A percentile compares a stretch with the other conserved stretches of the same genome.
Evolutionary conservation across 1,140 invertebrate genomes (phyloP).

Genomic region (Aricia agestis): DNA sequence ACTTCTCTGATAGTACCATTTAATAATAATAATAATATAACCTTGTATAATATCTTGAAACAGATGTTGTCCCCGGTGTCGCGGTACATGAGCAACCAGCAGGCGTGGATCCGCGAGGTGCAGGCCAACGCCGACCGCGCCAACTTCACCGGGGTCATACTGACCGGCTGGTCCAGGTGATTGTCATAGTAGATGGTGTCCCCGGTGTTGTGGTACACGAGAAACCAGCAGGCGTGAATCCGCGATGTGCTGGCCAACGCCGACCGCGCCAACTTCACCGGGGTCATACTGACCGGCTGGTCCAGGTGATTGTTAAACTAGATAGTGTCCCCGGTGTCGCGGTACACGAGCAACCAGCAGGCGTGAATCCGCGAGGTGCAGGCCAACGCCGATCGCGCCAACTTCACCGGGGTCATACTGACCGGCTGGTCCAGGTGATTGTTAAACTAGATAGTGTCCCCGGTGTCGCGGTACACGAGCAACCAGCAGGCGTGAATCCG

Average conservation of each 20-base stretch:
- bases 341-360: constrained; percentile 83
- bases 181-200: constrained; percentile 62
- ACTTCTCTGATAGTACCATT: too few species aligned
- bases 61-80: constrained; percentile 76
- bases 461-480: constrained; percentile 76
- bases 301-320: constrained; percentile 75
- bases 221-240: constrained; percentile 84
- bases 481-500: constrained; percentile 84
- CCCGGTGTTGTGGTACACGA: constrained; percentile 79
- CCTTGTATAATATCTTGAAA: too few species aligned
- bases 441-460: neutral
- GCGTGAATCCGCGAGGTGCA: constrained; percentile 79
- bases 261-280: constrained; percentile 76
- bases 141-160: constrained; percentile 78
- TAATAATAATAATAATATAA: too few species aligned
- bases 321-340: constrained; percentile 76
- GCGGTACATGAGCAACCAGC: constrained; percentile 82
- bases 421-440: constrained; percentile 84
- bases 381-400: constrained; percentile 69
- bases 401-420: constrained; percentile 79
- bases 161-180: constrained; percentile 85
- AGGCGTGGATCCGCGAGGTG: constrained; percentile 80
- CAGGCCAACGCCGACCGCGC: constrained; percentile 70
- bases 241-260: constrained; percentile 73
- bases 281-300: constrained; percentile 84